Evolutionary conservation across 2,888 invertebrate genomes (phyloP).

Genomic region (Amphipyra berbera): DNA sequence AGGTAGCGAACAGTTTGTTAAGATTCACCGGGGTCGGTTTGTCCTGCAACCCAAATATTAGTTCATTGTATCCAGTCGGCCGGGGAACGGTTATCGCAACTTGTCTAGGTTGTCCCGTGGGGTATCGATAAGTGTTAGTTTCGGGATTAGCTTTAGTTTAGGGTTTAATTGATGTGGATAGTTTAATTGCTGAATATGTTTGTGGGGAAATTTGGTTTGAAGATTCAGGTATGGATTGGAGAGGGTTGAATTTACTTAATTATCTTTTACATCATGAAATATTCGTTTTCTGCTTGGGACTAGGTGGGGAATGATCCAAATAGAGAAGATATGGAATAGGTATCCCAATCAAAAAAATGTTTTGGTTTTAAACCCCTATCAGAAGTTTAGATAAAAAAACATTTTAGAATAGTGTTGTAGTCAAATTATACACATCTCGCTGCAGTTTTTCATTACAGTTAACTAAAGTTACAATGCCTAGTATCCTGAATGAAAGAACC

Average conservation of each 20-base stretch:
- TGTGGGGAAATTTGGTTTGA: slow-evolving; percentile 20
- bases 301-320: no score
- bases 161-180: slow-evolving; percentile 64
- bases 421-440: no score
- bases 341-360: no score
- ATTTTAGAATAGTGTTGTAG: no score
- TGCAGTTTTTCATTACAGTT: no score
- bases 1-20: slow-evolving; percentile 36
- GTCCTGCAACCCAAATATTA: slow-evolving; percentile 73
- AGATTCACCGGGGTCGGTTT: slow-evolving; percentile 58
- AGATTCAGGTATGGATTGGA: background rate
- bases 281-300: no score
- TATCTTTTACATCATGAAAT: no score
- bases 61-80: slow-evolving; percentile 67
- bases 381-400: no score
- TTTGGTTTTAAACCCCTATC: no score
- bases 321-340: no score
- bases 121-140: slow-evolving; percentile 65
- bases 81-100: slow-evolving; percentile 70
- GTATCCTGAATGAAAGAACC: background rate
- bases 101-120: slow-evolving; percentile 58
- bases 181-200: slow-evolving; percentile 56
- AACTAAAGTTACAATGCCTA: no score
- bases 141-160: slow-evolving; percentile 58
- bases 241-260: no score